Conservation (phyloP, 1,140 invertebrate species). For the Campodea augens region DNA sequence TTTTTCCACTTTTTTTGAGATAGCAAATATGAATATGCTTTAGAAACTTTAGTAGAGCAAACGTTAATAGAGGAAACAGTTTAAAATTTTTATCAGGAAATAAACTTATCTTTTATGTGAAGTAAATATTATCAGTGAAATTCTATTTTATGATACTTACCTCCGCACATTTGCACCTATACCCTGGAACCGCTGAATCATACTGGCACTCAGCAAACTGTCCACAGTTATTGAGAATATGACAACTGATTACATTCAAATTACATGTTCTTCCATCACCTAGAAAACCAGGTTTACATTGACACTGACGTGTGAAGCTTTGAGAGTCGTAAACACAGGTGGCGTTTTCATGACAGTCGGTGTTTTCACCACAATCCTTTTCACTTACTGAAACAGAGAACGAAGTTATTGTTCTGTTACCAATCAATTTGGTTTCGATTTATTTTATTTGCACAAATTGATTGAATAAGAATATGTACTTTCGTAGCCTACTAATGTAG, state of each 20-base stretch:
- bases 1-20: too few relatives aligned
- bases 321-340: constrained; percentile 26
- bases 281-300: constrained; percentile 26
- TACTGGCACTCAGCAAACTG: constrained; percentile 60
- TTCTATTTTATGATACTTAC: constrained; percentile 24
- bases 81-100: too few relatives aligned
- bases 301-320: constrained; percentile 17
- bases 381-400: constrained; percentile 25
- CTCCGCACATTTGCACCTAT: constrained; percentile 31
- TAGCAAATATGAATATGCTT: too few relatives aligned
- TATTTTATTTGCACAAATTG: background rate
- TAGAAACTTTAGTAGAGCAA: too few relatives aligned
- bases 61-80: too few relatives aligned
- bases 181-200: constrained; percentile 29
- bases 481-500: background rate
- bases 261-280: constrained; percentile 26
- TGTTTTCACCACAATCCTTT: constrained; percentile 24
- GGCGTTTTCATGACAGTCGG: constrained; percentile 29
- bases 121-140: too few relatives aligned
- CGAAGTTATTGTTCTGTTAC: constrained; percentile 20
- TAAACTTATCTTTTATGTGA: too few relatives aligned
- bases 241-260: constrained; percentile 46
- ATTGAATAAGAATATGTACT: background rate
- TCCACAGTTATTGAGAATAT: constrained; percentile 63
- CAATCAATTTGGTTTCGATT: constrained; percentile 19